A percentile compares a stretch with the other conserved stretches of the same genome.
Conservation (phyloP, 2,113 vertebrate genomes). For the Gymnobelideus leadbeateri region DNA sequence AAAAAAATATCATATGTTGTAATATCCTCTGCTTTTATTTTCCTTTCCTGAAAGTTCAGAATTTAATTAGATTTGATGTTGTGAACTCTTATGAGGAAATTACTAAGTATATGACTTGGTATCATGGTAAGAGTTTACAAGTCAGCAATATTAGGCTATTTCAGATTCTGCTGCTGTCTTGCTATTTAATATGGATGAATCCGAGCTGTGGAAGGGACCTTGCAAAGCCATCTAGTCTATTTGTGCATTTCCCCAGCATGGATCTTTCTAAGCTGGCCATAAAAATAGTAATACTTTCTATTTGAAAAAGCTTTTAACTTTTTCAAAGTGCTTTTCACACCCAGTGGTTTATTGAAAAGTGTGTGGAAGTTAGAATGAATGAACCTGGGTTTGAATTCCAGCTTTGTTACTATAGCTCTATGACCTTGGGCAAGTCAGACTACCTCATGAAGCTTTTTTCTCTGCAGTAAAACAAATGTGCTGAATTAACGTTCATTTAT, state of each 20-base stretch:
- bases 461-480: background rate
- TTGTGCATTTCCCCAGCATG: background rate
- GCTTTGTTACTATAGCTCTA: background rate
- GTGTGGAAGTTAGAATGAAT: background rate
- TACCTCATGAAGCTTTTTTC: background rate
- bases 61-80: slow-evolving; percentile 3
- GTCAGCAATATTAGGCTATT: background rate
- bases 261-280: background rate
- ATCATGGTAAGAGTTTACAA: background rate
- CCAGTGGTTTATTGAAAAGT: background rate
- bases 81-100: background rate
- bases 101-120: background rate
- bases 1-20: background rate
- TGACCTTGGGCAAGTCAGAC: background rate
- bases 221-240: background rate
- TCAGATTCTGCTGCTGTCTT: background rate
- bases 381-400: background rate
- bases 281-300: background rate
- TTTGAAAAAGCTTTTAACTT: slow-evolving; percentile 7
- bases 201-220: background rate
- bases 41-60: background rate
- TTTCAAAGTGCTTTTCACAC: background rate
- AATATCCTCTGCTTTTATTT: background rate
- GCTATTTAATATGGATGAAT: slow-evolving; percentile 5
- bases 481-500: background rate